These are phyloP conservation scores for Oreochromis grahami DNA, from an alignment of 2,797 vertebrate genomes.

Conservation along the genomic window DNA sequence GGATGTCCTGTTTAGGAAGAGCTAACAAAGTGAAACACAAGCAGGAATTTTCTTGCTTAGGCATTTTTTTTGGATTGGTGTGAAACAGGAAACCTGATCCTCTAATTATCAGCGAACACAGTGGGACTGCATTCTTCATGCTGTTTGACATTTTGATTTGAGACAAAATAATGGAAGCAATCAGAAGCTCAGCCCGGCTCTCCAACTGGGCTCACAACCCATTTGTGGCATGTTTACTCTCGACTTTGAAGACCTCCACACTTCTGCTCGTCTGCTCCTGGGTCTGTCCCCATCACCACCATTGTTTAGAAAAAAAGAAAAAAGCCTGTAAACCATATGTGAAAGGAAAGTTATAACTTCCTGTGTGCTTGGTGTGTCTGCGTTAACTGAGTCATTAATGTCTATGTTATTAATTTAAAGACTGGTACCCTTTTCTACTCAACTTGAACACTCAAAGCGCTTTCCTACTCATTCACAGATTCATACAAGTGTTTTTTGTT, in stretches of 20 bases:
- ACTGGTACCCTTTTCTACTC: neutral
- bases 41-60: neutral
- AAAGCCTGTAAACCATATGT: neutral
- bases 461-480: neutral
- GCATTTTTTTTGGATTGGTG: neutral
- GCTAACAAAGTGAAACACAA: neutral
- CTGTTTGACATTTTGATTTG: constrained; percentile 70
- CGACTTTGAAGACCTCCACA: constrained; percentile 8
- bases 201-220: constrained; percentile 40
- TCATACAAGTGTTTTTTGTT: neutral
- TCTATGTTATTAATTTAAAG: neutral
- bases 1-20: neutral
- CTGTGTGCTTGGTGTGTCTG: neutral
- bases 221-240: constrained; percentile 60
- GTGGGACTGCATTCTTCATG: constrained; percentile 34
- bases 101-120: constrained; percentile 50
- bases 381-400: neutral
- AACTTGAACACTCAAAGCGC: neutral
- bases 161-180: constrained; percentile 60
- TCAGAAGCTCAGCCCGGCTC: constrained; percentile 30
- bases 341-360: neutral
- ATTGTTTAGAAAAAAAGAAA: neutral
- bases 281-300: neutral
- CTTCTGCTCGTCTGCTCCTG: neutral
- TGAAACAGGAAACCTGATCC: constrained; percentile 13